phyloP scores from a whole-genome alignment of 2,113 vertebrate species.

The Bolborhynchus lineola region DNA sequence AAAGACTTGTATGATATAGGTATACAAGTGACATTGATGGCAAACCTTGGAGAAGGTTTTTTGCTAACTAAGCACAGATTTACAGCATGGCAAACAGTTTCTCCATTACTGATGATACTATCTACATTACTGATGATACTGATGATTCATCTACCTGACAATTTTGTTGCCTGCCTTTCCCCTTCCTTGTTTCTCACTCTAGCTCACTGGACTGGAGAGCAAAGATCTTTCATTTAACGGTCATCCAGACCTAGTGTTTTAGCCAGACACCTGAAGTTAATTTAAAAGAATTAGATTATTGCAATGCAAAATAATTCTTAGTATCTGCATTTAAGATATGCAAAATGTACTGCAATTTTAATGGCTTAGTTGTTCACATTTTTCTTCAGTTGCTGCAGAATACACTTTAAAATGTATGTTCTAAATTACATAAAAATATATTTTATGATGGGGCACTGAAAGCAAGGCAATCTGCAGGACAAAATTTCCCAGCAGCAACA shows the following conservation, averaged over 20 bases:
- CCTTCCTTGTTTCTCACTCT: background rate
- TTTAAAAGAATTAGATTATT: slow-evolving; percentile 37
- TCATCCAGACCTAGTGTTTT: slow-evolving; percentile 12
- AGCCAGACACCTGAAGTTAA: background rate
- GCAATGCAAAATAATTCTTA: slow-evolving; percentile 36
- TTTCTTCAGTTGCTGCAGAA: slow-evolving; percentile 22
- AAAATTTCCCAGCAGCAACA: slow-evolving; percentile 43
- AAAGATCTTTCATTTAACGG: slow-evolving; percentile 35
- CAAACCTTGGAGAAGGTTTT: slow-evolving; percentile 47
- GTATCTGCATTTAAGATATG: slow-evolving; percentile 12
- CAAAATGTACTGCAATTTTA: slow-evolving; percentile 26
- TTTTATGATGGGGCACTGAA: slow-evolving; percentile 33
- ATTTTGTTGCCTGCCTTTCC: slow-evolving; percentile 26
- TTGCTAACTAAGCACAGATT: slow-evolving; percentile 64
- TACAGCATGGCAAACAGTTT: slow-evolving; percentile 59
- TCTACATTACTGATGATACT: slow-evolving; percentile 57
- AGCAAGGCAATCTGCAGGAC: slow-evolving; percentile 20
- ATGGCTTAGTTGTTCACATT: slow-evolving; percentile 10
- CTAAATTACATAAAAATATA: slow-evolving; percentile 53
- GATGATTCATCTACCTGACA: slow-evolving; percentile 51
- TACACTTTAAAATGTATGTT: slow-evolving; percentile 54
- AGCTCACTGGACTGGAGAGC: background rate
- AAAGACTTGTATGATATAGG: background rate
- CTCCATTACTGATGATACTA: slow-evolving; percentile 56
- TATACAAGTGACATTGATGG: slow-evolving; percentile 41